Base-by-base conservation (phyloP, 2,113 vertebrate species). In the Rhinopomastus cyanomelas region DNA sequence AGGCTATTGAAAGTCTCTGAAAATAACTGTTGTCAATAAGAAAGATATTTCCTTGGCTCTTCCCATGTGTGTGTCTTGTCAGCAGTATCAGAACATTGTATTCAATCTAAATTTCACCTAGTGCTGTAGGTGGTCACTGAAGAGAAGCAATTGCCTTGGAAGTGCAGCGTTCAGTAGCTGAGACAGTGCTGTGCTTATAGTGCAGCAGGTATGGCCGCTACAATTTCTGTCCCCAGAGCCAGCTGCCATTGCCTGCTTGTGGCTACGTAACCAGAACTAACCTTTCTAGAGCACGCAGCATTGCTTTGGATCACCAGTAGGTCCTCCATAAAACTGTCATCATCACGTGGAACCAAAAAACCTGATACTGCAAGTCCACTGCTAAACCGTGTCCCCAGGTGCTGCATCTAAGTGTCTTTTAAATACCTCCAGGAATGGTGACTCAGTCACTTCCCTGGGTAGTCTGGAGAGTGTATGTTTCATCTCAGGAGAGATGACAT, bases 31-130 rank as follows among this genome's bases (percentile, higher is more conserved):
- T 78, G 64, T 25, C 44, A 44, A 18, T 30, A 67, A 60, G 17
- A 51, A 61, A 67, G n/a, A 18, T 25, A 1, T 77, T 87, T 87
- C 23, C 80, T 12, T 25, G n/a, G 51, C 27, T 74, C 30, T 73
- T 67, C 19, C 3, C 23, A 26, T 1, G 11, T 8, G 5, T 6
- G 2, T 0, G 0, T 49, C n/a, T 71, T 78, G 74, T 80, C 52
- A 86, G 61, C 65, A 72, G 18, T 61, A 49, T 51, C 30, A 49
- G 42, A 19, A 7, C 17, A 2, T 23, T 19, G 46, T 4, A 22
- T 17, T 59, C 25, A 11, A 34, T 46, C 44, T 53, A 34, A 55
- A 29, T 77, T 55, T 77, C 56, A 36, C 48, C 32, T 42, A 9
- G 1, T 73, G 27, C 42, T 30, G 49, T 65, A 10, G 25, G 26